phyloP scores from a whole-genome alignment of 2,113 vertebrate species.

The Probosciger aterrimus region DNA sequence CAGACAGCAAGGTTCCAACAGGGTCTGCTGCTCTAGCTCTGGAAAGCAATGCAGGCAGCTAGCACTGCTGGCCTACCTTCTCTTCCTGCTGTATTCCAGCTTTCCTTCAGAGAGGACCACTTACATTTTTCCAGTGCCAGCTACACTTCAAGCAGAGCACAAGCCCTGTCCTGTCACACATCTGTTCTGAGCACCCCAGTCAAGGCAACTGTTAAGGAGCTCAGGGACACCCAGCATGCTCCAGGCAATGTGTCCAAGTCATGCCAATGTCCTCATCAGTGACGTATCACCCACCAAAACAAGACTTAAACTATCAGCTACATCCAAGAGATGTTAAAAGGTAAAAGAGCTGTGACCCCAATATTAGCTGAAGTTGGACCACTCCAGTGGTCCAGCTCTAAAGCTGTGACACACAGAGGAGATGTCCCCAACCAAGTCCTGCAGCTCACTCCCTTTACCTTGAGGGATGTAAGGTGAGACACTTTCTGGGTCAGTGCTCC shows the following conservation, averaged over 20 bases:
- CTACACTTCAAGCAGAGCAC: background rate
- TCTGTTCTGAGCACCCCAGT: background rate
- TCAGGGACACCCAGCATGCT: background rate
- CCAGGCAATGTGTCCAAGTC: background rate
- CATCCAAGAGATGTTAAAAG: background rate
- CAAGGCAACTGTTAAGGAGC: background rate
- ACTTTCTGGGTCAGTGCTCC: slow-evolving; percentile 90
- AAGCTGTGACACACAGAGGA: background rate
- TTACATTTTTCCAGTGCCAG: background rate
- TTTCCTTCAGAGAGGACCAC: background rate
- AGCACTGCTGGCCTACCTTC: background rate
- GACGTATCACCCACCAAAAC: background rate
- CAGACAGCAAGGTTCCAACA: background rate
- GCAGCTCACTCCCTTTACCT: slow-evolving; percentile 72
- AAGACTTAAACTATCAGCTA: background rate
- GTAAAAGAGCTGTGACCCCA: background rate
- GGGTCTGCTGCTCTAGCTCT: background rate
- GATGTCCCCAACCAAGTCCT: background rate
- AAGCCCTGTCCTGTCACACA: background rate
- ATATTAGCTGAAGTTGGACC: background rate
- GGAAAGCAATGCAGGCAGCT: background rate
- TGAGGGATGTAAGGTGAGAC: slow-evolving; percentile 84
- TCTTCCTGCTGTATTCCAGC: background rate
- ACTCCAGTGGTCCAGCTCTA: background rate
- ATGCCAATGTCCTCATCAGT: background rate